A percentile compares a stretch with the other conserved stretches of the same genome.
Conservation (phyloP, 2,113 vertebrate genomes). For the Coregonus clupeaformis region DNA sequence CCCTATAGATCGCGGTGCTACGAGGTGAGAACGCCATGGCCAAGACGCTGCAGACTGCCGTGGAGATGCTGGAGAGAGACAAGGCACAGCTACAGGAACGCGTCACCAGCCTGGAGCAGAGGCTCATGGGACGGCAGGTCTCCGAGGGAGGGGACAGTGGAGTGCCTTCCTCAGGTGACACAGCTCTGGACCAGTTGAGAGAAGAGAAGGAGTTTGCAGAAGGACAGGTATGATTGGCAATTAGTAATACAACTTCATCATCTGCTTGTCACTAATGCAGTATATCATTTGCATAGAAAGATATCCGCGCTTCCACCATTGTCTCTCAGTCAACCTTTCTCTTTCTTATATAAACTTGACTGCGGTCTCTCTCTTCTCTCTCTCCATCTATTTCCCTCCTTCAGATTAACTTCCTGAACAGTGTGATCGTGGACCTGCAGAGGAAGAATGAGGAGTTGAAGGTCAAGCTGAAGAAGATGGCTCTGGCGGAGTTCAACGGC, state of each 20-base stretch:
- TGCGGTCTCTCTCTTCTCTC: not conserved
- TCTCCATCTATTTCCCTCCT: conserved; percentile 7
- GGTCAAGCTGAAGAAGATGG: conserved; percentile 89
- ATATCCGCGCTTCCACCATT: too few species aligned
- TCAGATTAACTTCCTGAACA: conserved; percentile 96
- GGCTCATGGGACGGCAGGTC: conserved; percentile 70
- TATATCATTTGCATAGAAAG: not conserved
- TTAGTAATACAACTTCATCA: not conserved
- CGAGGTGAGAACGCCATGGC: conserved; percentile 80
- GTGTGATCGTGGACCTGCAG: conserved; percentile 94
- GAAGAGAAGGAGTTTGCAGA: conserved; percentile 84
- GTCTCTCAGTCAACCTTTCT: too few species aligned
- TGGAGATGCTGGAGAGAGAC: conserved; percentile 84
- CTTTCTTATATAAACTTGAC: too few species aligned
- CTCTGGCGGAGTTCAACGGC: conserved; percentile 90
- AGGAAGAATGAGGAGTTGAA: conserved; percentile 87
- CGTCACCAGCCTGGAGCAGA: conserved; percentile 83
- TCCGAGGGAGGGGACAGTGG: conserved; percentile 27
- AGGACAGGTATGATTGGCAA: conserved; percentile 78
- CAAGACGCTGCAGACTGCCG: conserved; percentile 79
- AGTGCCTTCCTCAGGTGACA: conserved; percentile 67
- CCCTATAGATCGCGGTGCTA: conserved; percentile 80
- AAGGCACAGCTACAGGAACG: conserved; percentile 84
- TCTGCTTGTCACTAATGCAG: not conserved
- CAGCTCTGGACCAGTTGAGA: conserved; percentile 71